Evolutionary conservation across 1,140 invertebrate species (phyloP).

Genomic region (Acromyrmex echinatior): DNA sequence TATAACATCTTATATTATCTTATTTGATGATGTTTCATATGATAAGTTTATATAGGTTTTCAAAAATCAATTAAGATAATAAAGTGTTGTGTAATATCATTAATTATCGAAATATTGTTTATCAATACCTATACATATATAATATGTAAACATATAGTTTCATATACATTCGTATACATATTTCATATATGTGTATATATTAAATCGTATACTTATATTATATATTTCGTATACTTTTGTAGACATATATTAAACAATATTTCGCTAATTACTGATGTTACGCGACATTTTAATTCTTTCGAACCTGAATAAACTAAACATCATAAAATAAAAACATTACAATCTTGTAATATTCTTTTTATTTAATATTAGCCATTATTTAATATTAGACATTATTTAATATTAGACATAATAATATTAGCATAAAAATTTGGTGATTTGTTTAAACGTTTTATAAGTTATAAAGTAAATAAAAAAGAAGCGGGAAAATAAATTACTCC

Average conservation of each 20-base stretch:
- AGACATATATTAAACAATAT: constrained; percentile 1
- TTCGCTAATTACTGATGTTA: constrained; percentile 2
- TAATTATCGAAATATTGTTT: too few relatives aligned
- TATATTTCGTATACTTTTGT: not conserved
- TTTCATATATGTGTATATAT: too few relatives aligned
- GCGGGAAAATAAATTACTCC: not conserved
- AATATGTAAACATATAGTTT: not conserved
- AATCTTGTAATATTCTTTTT: not conserved
- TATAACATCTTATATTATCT: too few relatives aligned
- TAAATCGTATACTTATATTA: not conserved
- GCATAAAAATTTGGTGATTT: not conserved
- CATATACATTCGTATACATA: not conserved
- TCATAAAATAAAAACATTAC: not conserved
- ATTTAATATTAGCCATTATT: not conserved
- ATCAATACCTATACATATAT: too few relatives aligned
- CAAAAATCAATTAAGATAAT: too few relatives aligned
- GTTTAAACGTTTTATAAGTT: not conserved
- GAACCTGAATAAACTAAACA: not conserved
- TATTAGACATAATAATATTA: not conserved
- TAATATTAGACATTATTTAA: not conserved
- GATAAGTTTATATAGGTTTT: too few relatives aligned
- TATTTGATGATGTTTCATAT: too few relatives aligned
- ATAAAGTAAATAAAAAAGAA: not conserved
- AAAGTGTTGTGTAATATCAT: too few relatives aligned
- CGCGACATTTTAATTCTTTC: not conserved